phyloP scores from a whole-genome alignment of 2,888 invertebrate species.

The Harpalus rufipes region DNA sequence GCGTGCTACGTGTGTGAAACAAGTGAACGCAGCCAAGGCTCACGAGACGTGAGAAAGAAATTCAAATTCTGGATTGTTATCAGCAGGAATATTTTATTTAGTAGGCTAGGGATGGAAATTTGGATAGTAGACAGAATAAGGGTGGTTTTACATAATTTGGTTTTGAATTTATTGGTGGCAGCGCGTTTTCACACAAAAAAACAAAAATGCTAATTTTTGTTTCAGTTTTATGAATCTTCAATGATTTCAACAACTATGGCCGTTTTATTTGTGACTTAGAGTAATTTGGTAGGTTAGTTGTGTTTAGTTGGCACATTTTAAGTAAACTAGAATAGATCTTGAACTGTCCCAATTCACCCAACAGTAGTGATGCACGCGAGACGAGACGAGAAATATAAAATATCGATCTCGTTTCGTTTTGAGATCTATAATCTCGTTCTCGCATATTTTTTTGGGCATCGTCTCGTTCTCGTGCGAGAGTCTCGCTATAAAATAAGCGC shows the following conservation, averaged over 20 bases:
- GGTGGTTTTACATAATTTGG: constrained; percentile 4
- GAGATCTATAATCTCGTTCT: no score
- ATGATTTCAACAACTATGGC: background rate
- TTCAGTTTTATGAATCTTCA: background rate
- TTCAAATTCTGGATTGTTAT: constrained; percentile 48
- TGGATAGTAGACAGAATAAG: constrained; percentile 1
- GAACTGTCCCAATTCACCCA: no score
- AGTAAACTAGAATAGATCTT: no score
- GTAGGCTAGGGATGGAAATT: constrained; percentile 36
- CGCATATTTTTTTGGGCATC: no score
- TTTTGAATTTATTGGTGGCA: background rate
- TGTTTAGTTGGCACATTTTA: background rate
- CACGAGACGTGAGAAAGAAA: constrained; percentile 16
- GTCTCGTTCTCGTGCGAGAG: no score
- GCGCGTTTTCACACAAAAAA: background rate
- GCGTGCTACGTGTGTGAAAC: constrained; percentile 17
- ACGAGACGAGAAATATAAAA: no score
- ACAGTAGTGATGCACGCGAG: no score
- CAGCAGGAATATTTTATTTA: constrained; percentile 42
- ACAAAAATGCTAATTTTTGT: background rate
- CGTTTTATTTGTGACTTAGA: background rate
- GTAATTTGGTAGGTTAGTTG: no score
- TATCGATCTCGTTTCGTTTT: no score
- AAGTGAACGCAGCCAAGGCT: background rate
- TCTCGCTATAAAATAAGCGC: no score